A percentile compares a stretch with the other conserved stretches of the same genome.
Conservation (phyloP, 2,888 invertebrate species). For the Diplolepis rosae region DNA sequence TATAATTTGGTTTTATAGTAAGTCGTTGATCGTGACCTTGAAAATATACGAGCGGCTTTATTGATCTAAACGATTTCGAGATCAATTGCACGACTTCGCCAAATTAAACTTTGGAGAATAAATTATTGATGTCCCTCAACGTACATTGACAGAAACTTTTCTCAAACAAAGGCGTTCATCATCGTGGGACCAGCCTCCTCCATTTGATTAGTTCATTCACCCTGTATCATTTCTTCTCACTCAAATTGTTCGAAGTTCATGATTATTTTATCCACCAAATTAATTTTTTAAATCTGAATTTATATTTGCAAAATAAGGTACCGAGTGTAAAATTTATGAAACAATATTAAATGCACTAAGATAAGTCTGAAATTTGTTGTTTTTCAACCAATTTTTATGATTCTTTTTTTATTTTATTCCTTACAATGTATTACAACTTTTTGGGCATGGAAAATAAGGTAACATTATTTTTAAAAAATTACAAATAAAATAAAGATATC, state of each 20-base stretch:
- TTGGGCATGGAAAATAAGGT: too few species aligned
- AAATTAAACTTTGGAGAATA: conserved; percentile 1
- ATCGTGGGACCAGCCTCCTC: neutral
- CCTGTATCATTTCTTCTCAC: neutral
- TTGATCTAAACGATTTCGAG: conserved; percentile 13
- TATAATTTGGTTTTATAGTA: neutral
- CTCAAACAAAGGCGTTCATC: neutral
- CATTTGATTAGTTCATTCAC: neutral
- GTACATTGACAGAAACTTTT: conserved; percentile 13
- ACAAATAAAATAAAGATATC: too few species aligned
- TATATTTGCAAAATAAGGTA: too few species aligned
- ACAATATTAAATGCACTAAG: too few species aligned
- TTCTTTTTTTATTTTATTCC: too few species aligned
- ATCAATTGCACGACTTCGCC: neutral
- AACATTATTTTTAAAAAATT: too few species aligned
- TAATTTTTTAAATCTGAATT: too few species aligned
- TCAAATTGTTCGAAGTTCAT: neutral
- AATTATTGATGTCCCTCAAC: conserved; percentile 3
- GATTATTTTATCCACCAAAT: too few species aligned
- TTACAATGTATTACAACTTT: too few species aligned
- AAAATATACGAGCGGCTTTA: neutral
- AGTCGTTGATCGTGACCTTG: conserved; percentile 3
- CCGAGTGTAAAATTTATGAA: too few species aligned
- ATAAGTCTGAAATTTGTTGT: too few species aligned
- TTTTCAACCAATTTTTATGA: too few species aligned